Base-by-base conservation (phyloP, 2,113 vertebrate genomes). In the Lutjanus erythropterus region DNA sequence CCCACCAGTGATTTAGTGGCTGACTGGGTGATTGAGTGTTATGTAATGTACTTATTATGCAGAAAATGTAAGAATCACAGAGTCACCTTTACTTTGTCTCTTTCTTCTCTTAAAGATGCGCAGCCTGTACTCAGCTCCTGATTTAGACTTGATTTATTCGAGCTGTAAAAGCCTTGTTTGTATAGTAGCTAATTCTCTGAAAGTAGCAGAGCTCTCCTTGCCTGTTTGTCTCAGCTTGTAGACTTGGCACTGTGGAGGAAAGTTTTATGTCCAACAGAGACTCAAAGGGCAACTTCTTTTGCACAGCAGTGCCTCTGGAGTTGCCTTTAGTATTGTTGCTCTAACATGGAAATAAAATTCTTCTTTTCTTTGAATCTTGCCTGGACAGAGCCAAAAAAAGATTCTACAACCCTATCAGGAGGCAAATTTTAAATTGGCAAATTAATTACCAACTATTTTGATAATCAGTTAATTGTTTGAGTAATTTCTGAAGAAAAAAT, bases 1-100 rank as follows among this genome's bases (percentile, higher is more conserved):
- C 67, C 60, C 62, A 68, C 18, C 70, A 76, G 68, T 53, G 64
- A 83, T 79, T 81, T 61, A 44, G 69, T 71, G 72, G 42, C 60
- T 64, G 49, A 66, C 81, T 64, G 75, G 78, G 35, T 59, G 61
- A 72, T 60, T 65, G 71, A n/a, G 35, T 16, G 2, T 75, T 72
- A 71, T 55, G 49, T 58, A 80, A 83, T 9, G 37, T n/a, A 33
- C 31, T 75, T 71, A 12, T 70, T 75, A 60, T 61, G 73, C 69
- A 72, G 71, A 23, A 70, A 85, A 71, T 85, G 55, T 61, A 41
- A 46, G 56, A 84, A 62, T 65, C 46, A 16, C 14, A 16, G 7
- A 56, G 44, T 68, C 69, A 69, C 60, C 61, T 52, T 74, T 42
- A 18, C 14, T 56, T 29, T 60, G 7, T 33, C 37, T 41, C 25